Conservation (phyloP, 2,888 invertebrate genomes). For the Tuta absoluta region DNA sequence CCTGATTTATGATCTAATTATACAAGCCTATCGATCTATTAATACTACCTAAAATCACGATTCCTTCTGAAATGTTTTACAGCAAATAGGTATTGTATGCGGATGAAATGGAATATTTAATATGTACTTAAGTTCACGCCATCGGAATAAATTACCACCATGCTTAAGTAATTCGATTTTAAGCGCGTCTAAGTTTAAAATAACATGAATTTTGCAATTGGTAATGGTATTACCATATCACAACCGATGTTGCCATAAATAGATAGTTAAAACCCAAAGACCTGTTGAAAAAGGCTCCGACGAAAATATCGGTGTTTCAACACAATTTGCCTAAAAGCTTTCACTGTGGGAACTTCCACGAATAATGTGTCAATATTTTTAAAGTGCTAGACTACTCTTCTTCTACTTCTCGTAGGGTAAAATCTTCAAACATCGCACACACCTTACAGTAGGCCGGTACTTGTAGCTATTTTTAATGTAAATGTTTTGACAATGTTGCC, state of each 20-base stretch:
- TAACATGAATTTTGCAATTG: neutral
- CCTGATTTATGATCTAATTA: too few species aligned
- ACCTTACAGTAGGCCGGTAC: too few species aligned
- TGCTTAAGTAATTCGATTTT: neutral
- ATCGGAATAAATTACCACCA: neutral
- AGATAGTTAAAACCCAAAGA: neutral
- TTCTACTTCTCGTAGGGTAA: too few species aligned
- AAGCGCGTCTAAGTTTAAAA: neutral
- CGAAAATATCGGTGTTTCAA: neutral
- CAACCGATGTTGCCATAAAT: constrained; percentile 5
- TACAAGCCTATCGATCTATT: too few species aligned
- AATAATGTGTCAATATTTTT: constrained; percentile 1
- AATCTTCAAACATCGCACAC: too few species aligned
- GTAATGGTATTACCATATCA: neutral
- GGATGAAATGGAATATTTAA: too few species aligned
- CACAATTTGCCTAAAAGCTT: neutral
- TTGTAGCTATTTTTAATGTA: too few species aligned
- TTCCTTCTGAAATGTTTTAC: too few species aligned
- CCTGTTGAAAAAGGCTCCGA: neutral
- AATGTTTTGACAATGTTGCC: too few species aligned
- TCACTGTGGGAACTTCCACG: neutral
- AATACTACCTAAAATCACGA: too few species aligned
- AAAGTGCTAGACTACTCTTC: neutral
- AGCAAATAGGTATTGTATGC: too few species aligned
- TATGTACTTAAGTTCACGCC: neutral